Percentiles rank a stretch among this genome's conserved stretches.
Conservation (phyloP, 2,888 invertebrate species). For the Eristalis arbustorum region DNA sequence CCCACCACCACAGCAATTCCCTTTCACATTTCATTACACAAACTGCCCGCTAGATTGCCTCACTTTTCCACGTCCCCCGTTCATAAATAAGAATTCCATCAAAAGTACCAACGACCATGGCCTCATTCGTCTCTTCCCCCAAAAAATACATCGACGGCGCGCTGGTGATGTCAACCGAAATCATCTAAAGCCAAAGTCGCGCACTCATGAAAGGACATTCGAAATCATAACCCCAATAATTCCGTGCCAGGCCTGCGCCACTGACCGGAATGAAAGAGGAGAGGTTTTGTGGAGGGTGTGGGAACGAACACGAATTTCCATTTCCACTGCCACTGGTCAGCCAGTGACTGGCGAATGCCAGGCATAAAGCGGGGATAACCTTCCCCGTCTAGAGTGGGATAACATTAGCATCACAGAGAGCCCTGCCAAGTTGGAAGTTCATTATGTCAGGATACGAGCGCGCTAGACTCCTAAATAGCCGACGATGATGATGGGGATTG, state of each 20-base stretch:
- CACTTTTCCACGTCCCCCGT: too few relatives aligned
- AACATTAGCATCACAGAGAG: background rate
- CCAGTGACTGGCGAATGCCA: background rate
- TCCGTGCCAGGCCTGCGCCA: background rate
- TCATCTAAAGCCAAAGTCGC: background rate
- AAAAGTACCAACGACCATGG: background rate
- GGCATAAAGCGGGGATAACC: background rate
- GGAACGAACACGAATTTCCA: background rate
- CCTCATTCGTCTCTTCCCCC: background rate
- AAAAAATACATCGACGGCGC: too few relatives aligned
- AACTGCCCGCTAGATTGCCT: too few relatives aligned
- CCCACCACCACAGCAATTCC: background rate
- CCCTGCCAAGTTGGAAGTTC: conserved; percentile 3
- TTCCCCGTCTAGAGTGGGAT: background rate
- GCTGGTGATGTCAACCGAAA: background rate
- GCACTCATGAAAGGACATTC: background rate
- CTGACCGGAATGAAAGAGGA: background rate
- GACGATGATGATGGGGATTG: background rate
- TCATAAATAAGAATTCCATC: background rate
- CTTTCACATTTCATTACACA: too few relatives aligned
- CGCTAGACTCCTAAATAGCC: background rate
- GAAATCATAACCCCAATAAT: background rate
- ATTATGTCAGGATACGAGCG: background rate
- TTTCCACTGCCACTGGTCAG: background rate
- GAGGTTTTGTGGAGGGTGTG: too few relatives aligned